Conservation (phyloP, 1,140 invertebrate species). For the Diploscapter pachys region DNA sequence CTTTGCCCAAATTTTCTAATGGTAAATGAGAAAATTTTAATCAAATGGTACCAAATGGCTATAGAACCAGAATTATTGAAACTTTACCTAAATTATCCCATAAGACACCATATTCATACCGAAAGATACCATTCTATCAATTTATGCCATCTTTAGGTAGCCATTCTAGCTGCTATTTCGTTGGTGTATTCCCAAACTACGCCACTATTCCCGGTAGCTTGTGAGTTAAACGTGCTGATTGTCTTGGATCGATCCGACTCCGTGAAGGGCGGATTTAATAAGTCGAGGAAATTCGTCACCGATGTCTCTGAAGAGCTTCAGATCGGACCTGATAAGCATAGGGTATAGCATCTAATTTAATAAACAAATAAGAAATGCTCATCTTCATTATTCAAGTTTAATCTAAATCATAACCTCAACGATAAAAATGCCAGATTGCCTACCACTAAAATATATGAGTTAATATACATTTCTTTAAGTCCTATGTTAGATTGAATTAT, state of each 20-base stretch:
- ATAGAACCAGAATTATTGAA: too few relatives aligned
- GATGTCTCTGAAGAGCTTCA: conserved; percentile 56
- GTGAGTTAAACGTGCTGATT: conserved; percentile 54
- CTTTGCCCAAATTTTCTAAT: too few relatives aligned
- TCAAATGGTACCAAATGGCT: too few relatives aligned
- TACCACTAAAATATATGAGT: too few relatives aligned
- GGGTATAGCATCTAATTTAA: conserved; percentile 29
- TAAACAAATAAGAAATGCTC: too few relatives aligned
- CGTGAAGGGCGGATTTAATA: conserved; percentile 52
- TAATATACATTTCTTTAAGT: too few relatives aligned
- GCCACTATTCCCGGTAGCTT: conserved; percentile 48
- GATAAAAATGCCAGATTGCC: too few relatives aligned
- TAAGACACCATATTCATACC: too few relatives aligned
- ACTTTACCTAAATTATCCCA: too few relatives aligned
- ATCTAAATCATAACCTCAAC: not conserved
- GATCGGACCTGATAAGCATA: conserved; percentile 51
- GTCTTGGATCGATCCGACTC: conserved; percentile 55
- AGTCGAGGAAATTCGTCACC: conserved; percentile 50
- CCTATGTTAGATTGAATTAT: not conserved
- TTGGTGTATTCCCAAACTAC: conserved; percentile 22
- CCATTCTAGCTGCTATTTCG: not conserved
- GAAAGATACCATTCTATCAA: not conserved
- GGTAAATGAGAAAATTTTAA: too few relatives aligned
- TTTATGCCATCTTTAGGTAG: conserved; percentile 8
- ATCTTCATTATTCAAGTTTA: not conserved